These are phyloP conservation scores for Rhagoletis zephyria DNA, from an alignment of 1,140 invertebrate genomes.

Conservation along the genomic window DNA sequence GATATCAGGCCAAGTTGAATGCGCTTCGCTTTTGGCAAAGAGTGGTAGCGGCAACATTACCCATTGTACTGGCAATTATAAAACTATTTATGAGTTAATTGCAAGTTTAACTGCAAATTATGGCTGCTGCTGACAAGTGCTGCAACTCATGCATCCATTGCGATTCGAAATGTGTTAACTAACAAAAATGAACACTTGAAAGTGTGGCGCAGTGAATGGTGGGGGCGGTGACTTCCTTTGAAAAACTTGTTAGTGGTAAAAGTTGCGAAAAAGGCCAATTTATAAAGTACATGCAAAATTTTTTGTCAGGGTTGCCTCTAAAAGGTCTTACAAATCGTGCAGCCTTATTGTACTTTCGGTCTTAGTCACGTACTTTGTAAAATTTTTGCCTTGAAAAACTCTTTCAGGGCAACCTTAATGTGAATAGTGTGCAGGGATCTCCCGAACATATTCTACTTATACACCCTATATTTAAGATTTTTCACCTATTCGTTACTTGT, in stretches of 20 bases:
- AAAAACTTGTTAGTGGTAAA: not conserved
- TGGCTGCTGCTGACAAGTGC: conserved; percentile 16
- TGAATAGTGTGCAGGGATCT: no score
- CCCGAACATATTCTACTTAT: no score
- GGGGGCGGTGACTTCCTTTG: not conserved
- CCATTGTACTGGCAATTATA: conserved; percentile 41
- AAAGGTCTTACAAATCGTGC: no score
- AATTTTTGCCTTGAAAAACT: no score
- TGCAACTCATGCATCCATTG: not conserved
- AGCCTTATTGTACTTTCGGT: no score
- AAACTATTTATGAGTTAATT: conserved; percentile 52
- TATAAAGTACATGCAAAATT: not conserved
- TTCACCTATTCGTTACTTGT: no score
- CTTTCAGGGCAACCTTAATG: no score
- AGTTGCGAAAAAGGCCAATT: not conserved
- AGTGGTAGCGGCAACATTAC: conserved; percentile 17
- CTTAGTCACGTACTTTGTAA: no score
- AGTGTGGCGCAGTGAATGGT: not conserved
- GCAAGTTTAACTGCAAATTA: conserved; percentile 47
- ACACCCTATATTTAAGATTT: no score
- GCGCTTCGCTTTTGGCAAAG: conserved; percentile 40
- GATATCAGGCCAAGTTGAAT: conserved; percentile 51
- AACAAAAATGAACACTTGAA: conserved; percentile 52
- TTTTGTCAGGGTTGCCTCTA: no score
- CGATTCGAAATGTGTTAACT: conserved; percentile 48